phyloP scores from a whole-genome alignment of 2,113 vertebrate species.

The Vanacampus margaritifer region DNA sequence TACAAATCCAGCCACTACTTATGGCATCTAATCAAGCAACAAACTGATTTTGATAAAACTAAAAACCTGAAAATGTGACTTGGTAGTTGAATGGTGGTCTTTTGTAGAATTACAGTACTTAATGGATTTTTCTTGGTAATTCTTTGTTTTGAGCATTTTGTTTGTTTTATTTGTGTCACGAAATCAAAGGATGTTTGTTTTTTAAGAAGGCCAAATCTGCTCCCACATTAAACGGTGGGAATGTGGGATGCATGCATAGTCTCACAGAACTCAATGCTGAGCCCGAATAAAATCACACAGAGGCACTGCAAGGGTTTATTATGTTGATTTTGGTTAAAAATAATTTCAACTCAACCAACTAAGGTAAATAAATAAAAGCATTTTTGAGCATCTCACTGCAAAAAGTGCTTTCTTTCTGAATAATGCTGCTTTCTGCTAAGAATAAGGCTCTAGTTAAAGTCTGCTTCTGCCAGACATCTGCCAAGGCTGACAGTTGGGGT shows the following conservation, averaged over 20 bases:
- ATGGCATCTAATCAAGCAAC: background rate
- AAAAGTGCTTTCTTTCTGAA: slow-evolving; percentile 34
- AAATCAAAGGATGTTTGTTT: slow-evolving; percentile 4
- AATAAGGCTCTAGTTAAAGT: slow-evolving; percentile 28
- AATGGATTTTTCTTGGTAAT: background rate
- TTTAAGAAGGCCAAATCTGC: slow-evolving; percentile 9
- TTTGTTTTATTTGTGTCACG: background rate
- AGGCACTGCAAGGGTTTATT: slow-evolving; percentile 28
- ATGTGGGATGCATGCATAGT: slow-evolving; percentile 35
- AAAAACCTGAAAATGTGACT: background rate
- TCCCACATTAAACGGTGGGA: slow-evolving; percentile 44
- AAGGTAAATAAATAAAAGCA: slow-evolving; percentile 22
- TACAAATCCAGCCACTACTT: background rate
- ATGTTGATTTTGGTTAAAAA: slow-evolving; percentile 37
- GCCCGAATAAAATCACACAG: slow-evolving; percentile 38
- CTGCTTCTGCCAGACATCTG: slow-evolving; percentile 29
- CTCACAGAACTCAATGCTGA: slow-evolving; percentile 32
- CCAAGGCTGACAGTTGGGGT: slow-evolving; percentile 15
- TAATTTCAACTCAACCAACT: slow-evolving; percentile 4
- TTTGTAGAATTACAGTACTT: background rate
- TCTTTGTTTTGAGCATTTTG: background rate
- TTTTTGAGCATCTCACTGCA: slow-evolving; percentile 34
- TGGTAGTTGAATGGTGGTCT: background rate
- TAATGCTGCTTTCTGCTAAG: slow-evolving; percentile 21
- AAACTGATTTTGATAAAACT: background rate